Evolutionary conservation across 2,888 invertebrate genomes (phyloP).

Genomic region (Dolichopus griseipennis): DNA sequence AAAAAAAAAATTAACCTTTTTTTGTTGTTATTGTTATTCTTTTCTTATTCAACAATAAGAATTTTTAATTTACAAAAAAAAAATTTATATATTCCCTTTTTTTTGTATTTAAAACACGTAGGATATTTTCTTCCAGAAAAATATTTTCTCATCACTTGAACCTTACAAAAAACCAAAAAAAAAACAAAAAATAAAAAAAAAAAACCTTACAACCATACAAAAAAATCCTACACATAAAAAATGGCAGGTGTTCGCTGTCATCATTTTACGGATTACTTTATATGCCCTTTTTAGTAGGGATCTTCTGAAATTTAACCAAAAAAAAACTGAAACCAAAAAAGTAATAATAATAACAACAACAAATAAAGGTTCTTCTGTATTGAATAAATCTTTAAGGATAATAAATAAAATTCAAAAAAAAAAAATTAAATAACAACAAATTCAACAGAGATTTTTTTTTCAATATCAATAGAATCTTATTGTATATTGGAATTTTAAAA

Average conservation of each 20-base stretch:
- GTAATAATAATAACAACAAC: neutral
- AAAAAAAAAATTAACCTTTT: neutral
- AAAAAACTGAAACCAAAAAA: neutral
- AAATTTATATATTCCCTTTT: neutral
- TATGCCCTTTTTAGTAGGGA: neutral
- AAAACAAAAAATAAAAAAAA: no score
- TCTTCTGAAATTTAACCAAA: neutral
- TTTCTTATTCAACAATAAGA: constrained; percentile 1
- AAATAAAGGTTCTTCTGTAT: neutral
- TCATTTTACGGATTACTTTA: constrained; percentile 7
- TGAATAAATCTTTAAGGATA: constrained; percentile 1
- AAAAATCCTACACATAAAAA: constrained; percentile 4
- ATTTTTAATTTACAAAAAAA: neutral
- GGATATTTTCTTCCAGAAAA: neutral
- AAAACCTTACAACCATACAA: no score
- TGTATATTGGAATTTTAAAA: neutral
- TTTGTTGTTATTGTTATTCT: neutral
- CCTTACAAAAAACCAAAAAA: no score
- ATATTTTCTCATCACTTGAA: neutral
- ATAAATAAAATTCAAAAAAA: neutral
- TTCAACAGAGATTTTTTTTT: neutral
- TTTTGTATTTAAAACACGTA: neutral
- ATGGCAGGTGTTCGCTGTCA: constrained; percentile 12
- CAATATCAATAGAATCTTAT: neutral
- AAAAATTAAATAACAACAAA: neutral